These are phyloP conservation scores for Danaus plexippus DNA, from an alignment of 1,140 invertebrate genomes.

Conservation along the genomic window DNA sequence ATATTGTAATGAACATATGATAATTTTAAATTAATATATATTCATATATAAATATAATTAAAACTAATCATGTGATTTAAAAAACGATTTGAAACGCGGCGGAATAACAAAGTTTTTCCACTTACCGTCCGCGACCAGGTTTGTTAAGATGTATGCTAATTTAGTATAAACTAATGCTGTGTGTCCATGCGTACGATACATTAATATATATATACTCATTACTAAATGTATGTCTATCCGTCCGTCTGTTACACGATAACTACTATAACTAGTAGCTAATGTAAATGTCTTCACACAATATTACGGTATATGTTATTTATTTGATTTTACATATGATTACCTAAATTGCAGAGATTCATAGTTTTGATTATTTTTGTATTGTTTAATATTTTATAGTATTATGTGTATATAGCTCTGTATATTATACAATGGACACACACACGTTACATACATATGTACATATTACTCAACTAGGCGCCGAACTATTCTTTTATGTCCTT, in stretches of 20 bases:
- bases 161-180: slow-evolving; percentile 30
- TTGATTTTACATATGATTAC: too few species aligned
- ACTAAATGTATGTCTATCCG: not conserved
- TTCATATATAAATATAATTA: not conserved
- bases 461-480: slow-evolving; percentile 42
- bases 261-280: slow-evolving; percentile 3
- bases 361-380: too few species aligned
- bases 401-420: slow-evolving; percentile 3
- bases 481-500: slow-evolving; percentile 18
- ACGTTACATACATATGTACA: slow-evolving; percentile 20
- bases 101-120: slow-evolving; percentile 45
- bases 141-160: slow-evolving; percentile 66
- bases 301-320: too few species aligned
- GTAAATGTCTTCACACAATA: too few species aligned
- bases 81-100: slow-evolving; percentile 28
- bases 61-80: not conserved
- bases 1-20: not conserved
- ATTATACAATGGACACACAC: slow-evolving; percentile 31
- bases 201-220: not conserved
- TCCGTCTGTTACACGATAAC: not conserved
- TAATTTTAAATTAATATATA: not conserved
- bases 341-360: too few species aligned
- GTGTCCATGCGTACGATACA: slow-evolving; percentile 25
- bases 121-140: slow-evolving; percentile 28
- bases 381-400: too few species aligned